Base-by-base conservation (phyloP, 1,140 invertebrate species). In the Drosophila lowei region DNA sequence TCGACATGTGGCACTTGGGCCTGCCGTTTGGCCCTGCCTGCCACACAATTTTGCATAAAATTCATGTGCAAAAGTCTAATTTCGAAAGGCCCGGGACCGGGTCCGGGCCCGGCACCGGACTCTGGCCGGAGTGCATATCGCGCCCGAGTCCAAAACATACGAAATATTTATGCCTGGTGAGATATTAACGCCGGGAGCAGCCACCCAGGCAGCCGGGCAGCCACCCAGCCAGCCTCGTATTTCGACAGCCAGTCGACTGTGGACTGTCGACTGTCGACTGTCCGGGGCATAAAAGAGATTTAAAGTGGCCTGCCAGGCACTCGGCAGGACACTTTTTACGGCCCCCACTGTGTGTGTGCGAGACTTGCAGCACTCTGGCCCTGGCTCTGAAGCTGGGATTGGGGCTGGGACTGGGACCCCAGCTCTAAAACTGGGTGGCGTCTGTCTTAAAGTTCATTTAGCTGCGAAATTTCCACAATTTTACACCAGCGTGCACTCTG, bases 21-120 rank as follows among this genome's bases (percentile, higher is more conserved):
- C 25, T 49, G 21, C 21, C 21, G 21, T 57, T 57, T 68, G 76
- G 57, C 46, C 65, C 25, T 28, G 44, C 11, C n/a, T 21, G 43
- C 16, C 34, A 13, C 11, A 62, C 50, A 55, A 50, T 60, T 64
- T 72, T 64, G 65, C 74, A 76, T 59, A 53, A 72, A 72, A 77
- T 80, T 75, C 72, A 80, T 80, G 80, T 80, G 77, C 78, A 80
- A 63, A 76, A 72, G 60, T 80, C 70, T 79, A 79, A 74, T 74
- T 74, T 74, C 71, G 70, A 48, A 30, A 67, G 42, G 54, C 53
- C 44, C 56, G 5, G 16, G 4, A 21, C 30, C 18, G 18, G 5
- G 28, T 8, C 38, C 34, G n/a, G 16, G 21, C n/a, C 21, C 11
- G 38, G 18, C 7, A 3, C 3, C 9, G 9, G 34, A 30, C 16